A percentile compares a stretch with the other conserved stretches of the same genome.
phyloP scores from a whole-genome alignment of 2,797 vertebrate genomes.

The Psittacula derbiana region DNA sequence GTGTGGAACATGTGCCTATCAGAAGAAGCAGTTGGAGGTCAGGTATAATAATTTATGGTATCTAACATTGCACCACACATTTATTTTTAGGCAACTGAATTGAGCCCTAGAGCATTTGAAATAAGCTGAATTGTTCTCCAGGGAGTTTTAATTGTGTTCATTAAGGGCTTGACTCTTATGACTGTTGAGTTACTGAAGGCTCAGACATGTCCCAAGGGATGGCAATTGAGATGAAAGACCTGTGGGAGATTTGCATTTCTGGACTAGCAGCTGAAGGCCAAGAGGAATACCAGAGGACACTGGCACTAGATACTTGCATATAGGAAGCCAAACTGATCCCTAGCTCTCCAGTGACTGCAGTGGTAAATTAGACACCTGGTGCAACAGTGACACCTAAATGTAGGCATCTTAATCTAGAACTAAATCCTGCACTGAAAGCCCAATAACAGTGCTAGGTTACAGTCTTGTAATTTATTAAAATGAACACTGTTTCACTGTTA shows the following conservation, averaged over 20 bases:
- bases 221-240: not conserved
- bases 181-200: not conserved
- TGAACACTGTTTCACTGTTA: not conserved
- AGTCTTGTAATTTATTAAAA: not conserved
- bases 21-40: not conserved
- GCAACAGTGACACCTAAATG: not conserved
- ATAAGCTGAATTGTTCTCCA: not conserved
- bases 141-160: not conserved
- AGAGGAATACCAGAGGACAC: not conserved
- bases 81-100: not conserved
- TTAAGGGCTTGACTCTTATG: fast-evolving
- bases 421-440: not conserved
- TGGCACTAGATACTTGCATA: fast-evolving
- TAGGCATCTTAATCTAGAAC: not conserved
- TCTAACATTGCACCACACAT: not conserved
- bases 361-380: not conserved
- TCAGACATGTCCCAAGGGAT: not conserved
- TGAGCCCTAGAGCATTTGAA: not conserved
- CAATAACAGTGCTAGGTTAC: not conserved
- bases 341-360: not conserved
- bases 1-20: not conserved
- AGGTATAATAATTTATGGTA: not conserved
- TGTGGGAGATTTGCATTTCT: not conserved
- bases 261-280: not conserved
- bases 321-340: not conserved